Evolutionary conservation across 2,797 vertebrate species (phyloP).

Genomic region (Nyctibius grandis): DNA sequence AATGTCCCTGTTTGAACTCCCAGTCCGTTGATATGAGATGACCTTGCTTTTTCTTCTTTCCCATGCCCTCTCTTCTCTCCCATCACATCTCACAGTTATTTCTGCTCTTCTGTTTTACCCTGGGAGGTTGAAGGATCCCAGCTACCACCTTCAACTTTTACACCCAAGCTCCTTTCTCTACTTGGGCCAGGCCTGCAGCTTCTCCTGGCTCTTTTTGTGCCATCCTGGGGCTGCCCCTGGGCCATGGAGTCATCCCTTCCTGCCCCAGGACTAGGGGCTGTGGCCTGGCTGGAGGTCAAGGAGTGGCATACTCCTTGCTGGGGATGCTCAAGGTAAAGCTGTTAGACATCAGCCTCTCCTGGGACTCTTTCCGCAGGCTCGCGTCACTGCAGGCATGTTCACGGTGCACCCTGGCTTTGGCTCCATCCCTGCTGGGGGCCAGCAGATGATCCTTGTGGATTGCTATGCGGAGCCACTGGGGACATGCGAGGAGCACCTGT

Average conservation of each 20-base stretch:
- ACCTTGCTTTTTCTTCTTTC: background rate
- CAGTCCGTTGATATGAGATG: background rate
- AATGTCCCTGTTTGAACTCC: too few species aligned
- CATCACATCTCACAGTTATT: background rate
- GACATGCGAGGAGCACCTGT: constrained; percentile 76
- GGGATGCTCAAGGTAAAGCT: background rate
- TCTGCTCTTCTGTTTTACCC: background rate
- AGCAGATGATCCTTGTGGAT: constrained; percentile 81
- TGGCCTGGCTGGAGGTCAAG: background rate
- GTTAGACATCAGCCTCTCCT: background rate
- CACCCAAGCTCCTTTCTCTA: background rate
- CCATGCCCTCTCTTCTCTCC: background rate
- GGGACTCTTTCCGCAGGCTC: constrained; percentile 66
- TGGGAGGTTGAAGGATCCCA: background rate
- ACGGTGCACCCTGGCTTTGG: constrained; percentile 80
- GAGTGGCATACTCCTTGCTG: background rate
- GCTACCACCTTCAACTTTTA: background rate
- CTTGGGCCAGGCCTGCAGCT: background rate
- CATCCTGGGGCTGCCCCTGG: background rate
- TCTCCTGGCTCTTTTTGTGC: background rate
- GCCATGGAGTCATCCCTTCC: background rate
- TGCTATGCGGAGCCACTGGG: constrained; percentile 84
- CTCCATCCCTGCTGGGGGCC: constrained; percentile 68
- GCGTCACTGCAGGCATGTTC: constrained; percentile 81
- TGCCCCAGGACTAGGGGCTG: background rate